A percentile compares a stretch with the other conserved stretches of the same genome.
phyloP scores from a whole-genome alignment of 2,113 vertebrate species.

The pig (Sus scrofa) region T2T-Sscrofa CM000826.6:44242001-44242500 shows the following conservation, averaged over 20 bases:
- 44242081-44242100: neutral
- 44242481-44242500: neutral
- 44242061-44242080: neutral
- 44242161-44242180: neutral
- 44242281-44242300: neutral
- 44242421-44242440: neutral
- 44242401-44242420: neutral
- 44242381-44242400: constrained; percentile 2
- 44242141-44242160: neutral
- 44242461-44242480: neutral
- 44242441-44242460: neutral
- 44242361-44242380: neutral
- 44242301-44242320: neutral
- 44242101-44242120: neutral
- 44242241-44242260: neutral
- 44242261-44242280: neutral
- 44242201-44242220: neutral
- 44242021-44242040: neutral
- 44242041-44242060: neutral
- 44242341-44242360: neutral
- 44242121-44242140: neutral
- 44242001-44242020: neutral
- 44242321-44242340: neutral
- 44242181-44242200: neutral
- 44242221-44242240: neutral